These are phyloP conservation scores for Sympetrum striolatum DNA, from an alignment of 2,888 invertebrate genomes.

Conservation along the genomic window DNA sequence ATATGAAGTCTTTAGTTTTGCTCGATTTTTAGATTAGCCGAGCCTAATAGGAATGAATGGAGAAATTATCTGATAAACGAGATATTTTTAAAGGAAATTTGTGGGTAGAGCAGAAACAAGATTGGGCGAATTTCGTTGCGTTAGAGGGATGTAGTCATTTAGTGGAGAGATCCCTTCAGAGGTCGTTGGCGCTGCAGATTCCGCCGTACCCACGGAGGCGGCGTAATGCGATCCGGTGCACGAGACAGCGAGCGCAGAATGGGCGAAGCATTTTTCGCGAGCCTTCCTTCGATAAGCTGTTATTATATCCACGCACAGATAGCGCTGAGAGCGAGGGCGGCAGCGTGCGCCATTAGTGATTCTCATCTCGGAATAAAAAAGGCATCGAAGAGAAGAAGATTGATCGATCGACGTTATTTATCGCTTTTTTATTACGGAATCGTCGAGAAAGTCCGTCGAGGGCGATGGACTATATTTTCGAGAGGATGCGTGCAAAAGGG, in stretches of 20 bases:
- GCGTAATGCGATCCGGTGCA: not conserved
- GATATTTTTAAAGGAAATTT: too few relatives aligned
- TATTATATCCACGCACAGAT: not conserved
- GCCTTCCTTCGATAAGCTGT: not conserved
- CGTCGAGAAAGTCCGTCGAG: not conserved
- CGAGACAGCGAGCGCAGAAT: not conserved
- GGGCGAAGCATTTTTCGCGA: not conserved
- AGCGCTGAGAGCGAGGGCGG: not conserved
- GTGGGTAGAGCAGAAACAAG: too few relatives aligned
- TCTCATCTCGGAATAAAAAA: not conserved
- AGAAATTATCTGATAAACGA: too few relatives aligned
- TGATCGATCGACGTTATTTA: not conserved
- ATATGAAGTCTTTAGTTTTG: too few relatives aligned
- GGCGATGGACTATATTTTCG: not conserved
- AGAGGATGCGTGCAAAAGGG: not conserved
- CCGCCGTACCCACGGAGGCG: not conserved
- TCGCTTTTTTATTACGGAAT: not conserved
- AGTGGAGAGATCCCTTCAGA: not conserved
- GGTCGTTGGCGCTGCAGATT: slow-evolving; percentile 7
- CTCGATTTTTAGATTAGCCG: too few relatives aligned
- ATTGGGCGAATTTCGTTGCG: not conserved
- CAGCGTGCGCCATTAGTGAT: not conserved
- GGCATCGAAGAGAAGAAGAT: not conserved
- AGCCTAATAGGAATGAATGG: too few relatives aligned
- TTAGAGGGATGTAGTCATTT: not conserved